Base-by-base conservation (phyloP, 2,888 invertebrate species). In the Trichacis sp. region DNA sequence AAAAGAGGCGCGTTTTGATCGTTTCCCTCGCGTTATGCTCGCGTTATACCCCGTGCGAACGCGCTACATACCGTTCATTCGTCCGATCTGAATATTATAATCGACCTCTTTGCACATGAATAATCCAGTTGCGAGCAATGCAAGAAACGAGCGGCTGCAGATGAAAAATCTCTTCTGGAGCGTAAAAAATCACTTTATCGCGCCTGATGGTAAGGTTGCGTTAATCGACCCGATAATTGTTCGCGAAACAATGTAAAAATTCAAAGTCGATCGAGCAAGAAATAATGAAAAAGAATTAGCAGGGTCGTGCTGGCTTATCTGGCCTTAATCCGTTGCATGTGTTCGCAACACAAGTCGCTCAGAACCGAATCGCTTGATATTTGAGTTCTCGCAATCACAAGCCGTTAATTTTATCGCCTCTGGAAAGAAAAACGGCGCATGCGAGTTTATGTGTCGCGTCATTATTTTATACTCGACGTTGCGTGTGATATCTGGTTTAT, bases 301-400 rank as follows among this genome's bases (percentile, higher is more conserved):
- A n/a, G 6, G 42, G 17, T 42, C 42, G 15, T 18, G 15, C 42
- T 8, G 4, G 2, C 17, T 42, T 42, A 42, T 42, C 42, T 42
- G 17, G 42, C 42, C 17, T 42, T 42, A 42, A 42, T 42, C 42
- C 42, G n/a, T 11, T 42, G n/a, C 18, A 15, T 18, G 18, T 42
- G 18, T 4, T 42, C 42, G 18, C 15, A 15, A 11, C 42, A 42
- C 36, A 36, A 36, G 12, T 11, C 12, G 36, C 12, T 36, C 36
- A 11, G 11, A 12, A 11, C 36, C 40, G 19, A 18, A 43, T 43
- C 17, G 17, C n/a, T 43, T 43, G 2, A 42, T 19, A 33, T 43
- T 18, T 43, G 9, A 43, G 15, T 17, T 3, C 17, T 18, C 19
- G 15, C 9, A 43, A 43, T 43, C 42, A 15, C 42, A 8, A 24